These are phyloP conservation scores for Pangasius macronema DNA, from an alignment of 2,797 vertebrate species.

Conservation along the genomic window DNA sequence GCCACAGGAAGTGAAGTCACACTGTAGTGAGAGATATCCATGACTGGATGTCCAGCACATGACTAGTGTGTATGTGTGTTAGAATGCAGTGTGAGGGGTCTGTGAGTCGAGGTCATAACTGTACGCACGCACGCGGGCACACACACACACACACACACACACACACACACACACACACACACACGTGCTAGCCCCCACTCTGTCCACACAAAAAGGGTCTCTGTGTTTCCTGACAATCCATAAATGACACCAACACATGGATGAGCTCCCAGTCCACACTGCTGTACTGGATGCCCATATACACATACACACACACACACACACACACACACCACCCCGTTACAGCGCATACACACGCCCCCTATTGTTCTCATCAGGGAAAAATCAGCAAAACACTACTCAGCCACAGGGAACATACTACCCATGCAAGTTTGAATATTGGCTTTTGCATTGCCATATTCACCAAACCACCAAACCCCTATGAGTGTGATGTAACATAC, in stretches of 20 bases:
- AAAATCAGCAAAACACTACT: constrained; percentile 57
- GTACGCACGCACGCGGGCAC: constrained; percentile 17
- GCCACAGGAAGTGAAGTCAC: constrained; percentile 1
- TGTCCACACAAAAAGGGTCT: constrained; percentile 45
- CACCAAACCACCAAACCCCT: not conserved
- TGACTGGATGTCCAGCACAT: constrained; percentile 35
- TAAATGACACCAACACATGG: constrained; percentile 56
- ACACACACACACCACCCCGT: constrained; percentile 37
- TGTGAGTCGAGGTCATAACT: constrained; percentile 47
- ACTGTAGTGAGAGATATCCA: not conserved
- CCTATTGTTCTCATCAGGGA: constrained; percentile 56
- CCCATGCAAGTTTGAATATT: constrained; percentile 41
- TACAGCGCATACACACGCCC: constrained; percentile 44
- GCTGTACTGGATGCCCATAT: constrained; percentile 33
- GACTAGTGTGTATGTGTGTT: constrained; percentile 42
- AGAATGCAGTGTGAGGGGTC: constrained; percentile 57
- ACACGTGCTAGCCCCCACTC: constrained; percentile 8
- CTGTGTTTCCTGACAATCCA: constrained; percentile 52
- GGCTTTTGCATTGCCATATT: constrained; percentile 22
- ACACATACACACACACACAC: constrained; percentile 34
- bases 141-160: constrained; percentile 15
- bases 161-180: constrained; percentile 11
- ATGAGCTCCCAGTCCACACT: constrained; percentile 22
- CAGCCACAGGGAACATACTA: constrained; percentile 43
- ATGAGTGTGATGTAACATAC: not conserved